These are phyloP conservation scores for Leucoraja erinaceus DNA, from an alignment of 2,113 vertebrate genomes.

Conservation along the genomic window DNA sequence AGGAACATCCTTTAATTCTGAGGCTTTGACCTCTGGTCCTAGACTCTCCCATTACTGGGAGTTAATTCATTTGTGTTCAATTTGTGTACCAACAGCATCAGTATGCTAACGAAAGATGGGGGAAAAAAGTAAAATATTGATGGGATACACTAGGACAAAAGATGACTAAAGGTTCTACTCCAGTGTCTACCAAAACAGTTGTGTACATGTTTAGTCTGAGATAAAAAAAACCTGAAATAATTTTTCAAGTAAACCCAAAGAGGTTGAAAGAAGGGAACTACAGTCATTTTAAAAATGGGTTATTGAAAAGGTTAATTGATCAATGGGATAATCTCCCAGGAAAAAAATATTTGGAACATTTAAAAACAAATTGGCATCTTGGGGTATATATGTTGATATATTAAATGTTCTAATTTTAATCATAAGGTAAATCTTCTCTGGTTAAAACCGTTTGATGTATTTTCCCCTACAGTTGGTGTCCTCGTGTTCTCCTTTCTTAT, in stretches of 20 bases:
- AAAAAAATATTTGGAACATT: not conserved
- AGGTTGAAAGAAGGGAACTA: not conserved
- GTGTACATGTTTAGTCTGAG: not conserved
- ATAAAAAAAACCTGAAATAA: not conserved
- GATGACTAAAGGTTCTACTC: not conserved
- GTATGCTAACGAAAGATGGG: too few species aligned
- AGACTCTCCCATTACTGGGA: too few species aligned
- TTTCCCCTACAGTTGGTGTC: conserved; percentile 57
- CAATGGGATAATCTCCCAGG: not conserved
- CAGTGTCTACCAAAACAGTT: not conserved
- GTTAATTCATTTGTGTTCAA: too few species aligned
- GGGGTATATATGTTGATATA: not conserved
- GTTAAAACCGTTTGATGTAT: not conserved
- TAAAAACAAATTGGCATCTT: not conserved
- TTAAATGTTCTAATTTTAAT: not conserved
- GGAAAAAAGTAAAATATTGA: too few species aligned
- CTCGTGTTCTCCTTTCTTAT: conserved; percentile 70
- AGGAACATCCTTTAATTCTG: too few species aligned
- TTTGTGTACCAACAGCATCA: too few species aligned
- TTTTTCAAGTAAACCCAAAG: not conserved
- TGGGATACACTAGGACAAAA: too few species aligned
- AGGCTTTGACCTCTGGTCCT: too few species aligned
- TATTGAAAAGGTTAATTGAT: not conserved
- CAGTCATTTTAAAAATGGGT: not conserved
- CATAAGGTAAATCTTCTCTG: not conserved